Evolutionary conservation across 2,113 vertebrate genomes (phyloP).

Genomic region (Myotis yumanensis): DNA sequence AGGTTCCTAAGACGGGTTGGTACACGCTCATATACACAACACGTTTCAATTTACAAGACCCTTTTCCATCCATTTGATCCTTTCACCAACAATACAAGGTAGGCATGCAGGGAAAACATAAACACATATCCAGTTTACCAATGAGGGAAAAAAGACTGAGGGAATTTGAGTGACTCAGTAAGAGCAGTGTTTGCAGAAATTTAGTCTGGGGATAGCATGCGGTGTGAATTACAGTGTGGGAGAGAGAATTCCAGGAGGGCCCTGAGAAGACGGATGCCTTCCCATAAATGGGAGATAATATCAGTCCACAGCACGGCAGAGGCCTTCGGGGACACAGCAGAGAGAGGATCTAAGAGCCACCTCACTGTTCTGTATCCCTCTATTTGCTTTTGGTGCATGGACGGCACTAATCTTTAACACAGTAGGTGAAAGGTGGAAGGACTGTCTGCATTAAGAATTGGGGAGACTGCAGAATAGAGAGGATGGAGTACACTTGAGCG

Average conservation of each 20-base stretch:
- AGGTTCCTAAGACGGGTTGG: not conserved
- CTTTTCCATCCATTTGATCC: not conserved
- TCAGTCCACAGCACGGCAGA: not conserved
- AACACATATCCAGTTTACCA: slow-evolving; percentile 63
- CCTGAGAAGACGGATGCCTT: slow-evolving; percentile 44
- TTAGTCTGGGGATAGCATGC: slow-evolving; percentile 52
- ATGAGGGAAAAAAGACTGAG: slow-evolving; percentile 21
- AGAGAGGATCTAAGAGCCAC: slow-evolving; percentile 48
- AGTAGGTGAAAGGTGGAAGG: slow-evolving; percentile 45
- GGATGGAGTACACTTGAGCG: not conserved
- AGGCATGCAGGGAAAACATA: slow-evolving; percentile 35
- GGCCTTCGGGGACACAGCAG: slow-evolving; percentile 50
- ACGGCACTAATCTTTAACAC: slow-evolving; percentile 52
- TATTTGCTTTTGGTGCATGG: slow-evolving; percentile 27
- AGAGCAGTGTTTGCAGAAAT: slow-evolving; percentile 69
- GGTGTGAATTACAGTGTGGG: slow-evolving; percentile 73
- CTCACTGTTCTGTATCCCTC: not conserved
- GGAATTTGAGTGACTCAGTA: slow-evolving; percentile 58
- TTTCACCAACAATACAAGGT: not conserved
- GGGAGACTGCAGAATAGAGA: not conserved
- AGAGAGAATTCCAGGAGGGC: slow-evolving; percentile 61
- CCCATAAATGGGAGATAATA: slow-evolving; percentile 63
- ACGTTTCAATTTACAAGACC: not conserved
- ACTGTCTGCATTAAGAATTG: not conserved
- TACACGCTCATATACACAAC: accelerated